Base-by-base conservation (phyloP, 2,797 vertebrate species). In the Malacoraja senta region DNA sequence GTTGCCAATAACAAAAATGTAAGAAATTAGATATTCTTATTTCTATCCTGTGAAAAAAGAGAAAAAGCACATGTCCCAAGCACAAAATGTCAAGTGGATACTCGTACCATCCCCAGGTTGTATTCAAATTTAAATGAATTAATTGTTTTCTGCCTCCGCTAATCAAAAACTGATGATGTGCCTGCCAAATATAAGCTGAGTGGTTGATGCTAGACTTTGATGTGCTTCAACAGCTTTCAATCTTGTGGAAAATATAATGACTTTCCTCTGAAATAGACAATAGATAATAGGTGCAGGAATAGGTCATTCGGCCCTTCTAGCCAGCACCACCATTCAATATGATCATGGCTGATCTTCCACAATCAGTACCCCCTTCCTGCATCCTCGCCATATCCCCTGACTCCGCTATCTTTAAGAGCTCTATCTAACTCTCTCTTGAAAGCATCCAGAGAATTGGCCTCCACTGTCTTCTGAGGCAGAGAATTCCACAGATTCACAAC, bases 1-100 rank as follows among this genome's bases (percentile, higher is more conserved):
- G 94, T 95, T 94, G 94, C 96, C 95, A 95, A 95, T 94, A 95
- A 96, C 95, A 74, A 95, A 94, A n/a, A 15, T 93, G 91, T 94
- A 29, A 94, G 94, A 95, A 96, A 96, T 96, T 94, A 78, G 95
- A 53, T 96, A 94, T 94, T 94, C 94, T 93, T 93, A 76, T 35
- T 21, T 93, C 95, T 96, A 96, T 94, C 95, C 93, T 90, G 90
- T 93, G 8, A 68, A 72, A 13, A 26, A 32, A 80, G n/a, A 53
- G 26, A 76, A 84, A 71, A 21, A 91, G 93, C 71, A 74, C 19
- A 78, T 44, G 93, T 93, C 92, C 63, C 81, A 93, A 76, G 90
- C 93, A 93, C 26, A 72, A 93, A 19, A 24, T 93, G 79, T 74
- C 79, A 71, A 61, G 72, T 53, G 35, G 71, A 93, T 81, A 77